A percentile compares a stretch with the other conserved stretches of the same genome.
Conservation (phyloP, 2,113 vertebrate genomes). For the Rhineura floridana region DNA sequence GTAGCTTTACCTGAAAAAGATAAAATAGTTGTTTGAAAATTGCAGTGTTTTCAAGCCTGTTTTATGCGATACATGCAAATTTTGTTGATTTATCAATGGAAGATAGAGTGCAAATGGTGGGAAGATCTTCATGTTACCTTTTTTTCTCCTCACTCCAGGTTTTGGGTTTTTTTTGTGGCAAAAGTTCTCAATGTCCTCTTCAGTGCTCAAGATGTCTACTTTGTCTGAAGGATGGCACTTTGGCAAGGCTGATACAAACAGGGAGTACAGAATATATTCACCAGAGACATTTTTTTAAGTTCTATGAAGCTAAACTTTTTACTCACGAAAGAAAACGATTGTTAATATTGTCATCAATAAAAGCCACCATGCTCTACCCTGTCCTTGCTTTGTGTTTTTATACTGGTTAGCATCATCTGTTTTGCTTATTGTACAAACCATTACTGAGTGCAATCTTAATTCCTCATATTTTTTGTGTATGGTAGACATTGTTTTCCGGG, state of each 20-base stretch:
- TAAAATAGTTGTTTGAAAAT: background rate
- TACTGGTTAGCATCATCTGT: conserved; percentile 38
- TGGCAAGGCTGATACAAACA: conserved; percentile 51
- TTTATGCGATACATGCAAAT: background rate
- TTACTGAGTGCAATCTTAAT: conserved; percentile 29
- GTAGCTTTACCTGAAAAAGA: background rate
- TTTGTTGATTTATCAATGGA: background rate
- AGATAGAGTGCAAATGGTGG: background rate
- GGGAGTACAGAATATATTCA: conserved; percentile 51
- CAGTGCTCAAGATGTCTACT: conserved; percentile 51
- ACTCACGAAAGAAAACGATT: conserved; percentile 65
- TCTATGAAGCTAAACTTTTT: conserved; percentile 73
- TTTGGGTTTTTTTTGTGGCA: conserved; percentile 40
- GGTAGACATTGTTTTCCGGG: no score
- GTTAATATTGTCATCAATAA: conserved; percentile 73
- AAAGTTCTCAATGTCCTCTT: conserved; percentile 49
- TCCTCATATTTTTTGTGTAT: background rate
- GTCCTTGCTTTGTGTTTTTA: conserved; percentile 67
- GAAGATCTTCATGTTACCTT: background rate
- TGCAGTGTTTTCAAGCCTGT: background rate
- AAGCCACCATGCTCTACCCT: conserved; percentile 68
- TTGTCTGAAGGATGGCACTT: conserved; percentile 54
- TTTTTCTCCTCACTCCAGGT: conserved; percentile 14
- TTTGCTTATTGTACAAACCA: conserved; percentile 40
- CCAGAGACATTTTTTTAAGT: conserved; percentile 62